Conservation (phyloP, 2,888 invertebrate species). For the Emmelina monodactyla region DNA sequence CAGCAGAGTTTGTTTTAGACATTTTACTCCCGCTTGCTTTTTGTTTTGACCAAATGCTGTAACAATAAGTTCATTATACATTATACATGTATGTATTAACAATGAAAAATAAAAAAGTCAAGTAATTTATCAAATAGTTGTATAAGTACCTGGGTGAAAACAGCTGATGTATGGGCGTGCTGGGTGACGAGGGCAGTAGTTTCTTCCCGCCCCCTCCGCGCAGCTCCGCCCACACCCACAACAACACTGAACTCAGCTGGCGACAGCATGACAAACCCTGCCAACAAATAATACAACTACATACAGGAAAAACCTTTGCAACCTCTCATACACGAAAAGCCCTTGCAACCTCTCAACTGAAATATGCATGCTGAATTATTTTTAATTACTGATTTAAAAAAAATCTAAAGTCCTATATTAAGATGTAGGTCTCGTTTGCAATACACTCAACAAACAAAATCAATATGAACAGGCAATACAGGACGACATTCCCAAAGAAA, state of each 20-base stretch:
- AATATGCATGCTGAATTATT: too few species aligned
- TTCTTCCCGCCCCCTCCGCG: constrained; percentile 18
- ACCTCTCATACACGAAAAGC: too few species aligned
- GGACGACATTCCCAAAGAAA: too few species aligned
- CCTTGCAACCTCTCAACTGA: too few species aligned
- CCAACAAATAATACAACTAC: neutral
- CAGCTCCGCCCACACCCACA: constrained; percentile 63
- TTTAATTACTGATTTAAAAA: too few species aligned
- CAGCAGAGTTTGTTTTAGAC: constrained; percentile 25
- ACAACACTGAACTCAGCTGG: constrained; percentile 66
- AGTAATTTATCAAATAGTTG: neutral
- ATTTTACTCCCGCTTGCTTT: constrained; percentile 25
- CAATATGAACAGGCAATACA: too few species aligned
- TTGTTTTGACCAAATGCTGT: constrained; percentile 52
- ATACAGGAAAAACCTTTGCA: too few species aligned
- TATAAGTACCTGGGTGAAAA: constrained; percentile 39
- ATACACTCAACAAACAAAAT: too few species aligned
- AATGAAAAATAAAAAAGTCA: neutral
- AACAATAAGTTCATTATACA: constrained; percentile 14
- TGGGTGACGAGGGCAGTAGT: constrained; percentile 13
- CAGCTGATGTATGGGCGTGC: constrained; percentile 39
- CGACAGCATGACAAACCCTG: constrained; percentile 68
- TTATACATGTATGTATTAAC: neutral
- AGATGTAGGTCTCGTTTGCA: too few species aligned
- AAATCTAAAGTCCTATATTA: too few species aligned